These are phyloP conservation scores for Thamnophis elegans DNA, from an alignment of 2,797 vertebrate species.

Conservation along the genomic window DNA sequence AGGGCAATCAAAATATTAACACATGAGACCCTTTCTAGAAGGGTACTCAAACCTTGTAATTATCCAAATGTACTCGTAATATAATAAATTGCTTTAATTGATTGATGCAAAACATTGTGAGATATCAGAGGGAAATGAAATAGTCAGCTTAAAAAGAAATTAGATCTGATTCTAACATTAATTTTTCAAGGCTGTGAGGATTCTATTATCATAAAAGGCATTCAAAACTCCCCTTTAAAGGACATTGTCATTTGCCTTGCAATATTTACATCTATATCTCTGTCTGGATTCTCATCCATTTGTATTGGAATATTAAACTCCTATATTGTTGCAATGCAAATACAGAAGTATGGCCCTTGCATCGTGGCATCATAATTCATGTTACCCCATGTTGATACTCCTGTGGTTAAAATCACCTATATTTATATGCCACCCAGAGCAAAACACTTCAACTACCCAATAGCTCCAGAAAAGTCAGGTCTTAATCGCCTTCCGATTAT, in stretches of 20 bases:
- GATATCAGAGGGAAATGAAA: constrained; percentile 26
- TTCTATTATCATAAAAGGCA: not conserved
- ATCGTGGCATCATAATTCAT: not conserved
- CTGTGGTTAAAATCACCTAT: not conserved
- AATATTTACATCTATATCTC: not conserved
- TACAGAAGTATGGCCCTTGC: not conserved
- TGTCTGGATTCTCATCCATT: not conserved
- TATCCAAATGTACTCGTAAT: constrained; percentile 34
- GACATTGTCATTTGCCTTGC: not conserved
- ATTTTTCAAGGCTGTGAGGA: not conserved
- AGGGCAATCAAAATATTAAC: constrained; percentile 64
- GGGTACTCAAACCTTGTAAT: constrained; percentile 35
- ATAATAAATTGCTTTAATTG: constrained; percentile 40
- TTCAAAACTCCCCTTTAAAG: not conserved
- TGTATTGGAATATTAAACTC: not conserved
- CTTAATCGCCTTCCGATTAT: not conserved
- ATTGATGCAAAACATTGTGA: constrained; percentile 23
- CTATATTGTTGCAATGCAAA: not conserved
- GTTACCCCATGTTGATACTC: not conserved
- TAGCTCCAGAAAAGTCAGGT: not conserved
- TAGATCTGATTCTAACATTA: not conserved
- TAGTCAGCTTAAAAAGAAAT: not conserved
- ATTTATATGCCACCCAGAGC: not conserved
- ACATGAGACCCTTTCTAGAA: constrained; percentile 48
- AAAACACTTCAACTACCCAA: not conserved